Evolutionary conservation across 1,140 invertebrate genomes (phyloP).

Genomic region (Drosophila pectinifera): DNA sequence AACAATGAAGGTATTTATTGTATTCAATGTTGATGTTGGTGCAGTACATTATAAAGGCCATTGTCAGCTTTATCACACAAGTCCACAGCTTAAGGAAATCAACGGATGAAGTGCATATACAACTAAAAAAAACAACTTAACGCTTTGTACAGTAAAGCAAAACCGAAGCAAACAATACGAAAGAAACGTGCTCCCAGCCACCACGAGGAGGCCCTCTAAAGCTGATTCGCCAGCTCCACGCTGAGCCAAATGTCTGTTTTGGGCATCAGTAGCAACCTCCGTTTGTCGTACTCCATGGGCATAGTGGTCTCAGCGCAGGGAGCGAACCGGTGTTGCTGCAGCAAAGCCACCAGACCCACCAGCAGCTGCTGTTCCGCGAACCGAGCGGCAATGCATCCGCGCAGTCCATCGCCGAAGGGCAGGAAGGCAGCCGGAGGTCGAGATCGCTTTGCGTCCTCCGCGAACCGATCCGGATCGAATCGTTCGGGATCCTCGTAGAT

Average conservation of each 20-base stretch:
- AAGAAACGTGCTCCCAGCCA: background rate
- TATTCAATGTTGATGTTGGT: constrained; percentile 51
- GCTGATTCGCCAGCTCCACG: constrained; percentile 53
- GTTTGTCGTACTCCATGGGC: constrained; percentile 85
- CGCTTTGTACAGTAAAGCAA: constrained; percentile 50
- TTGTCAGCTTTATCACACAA: constrained; percentile 73
- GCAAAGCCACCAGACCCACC: constrained; percentile 85
- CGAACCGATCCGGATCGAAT: constrained; percentile 90
- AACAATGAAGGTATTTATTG: constrained; percentile 63
- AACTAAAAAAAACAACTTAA: constrained; percentile 43
- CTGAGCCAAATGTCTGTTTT: constrained; percentile 59
- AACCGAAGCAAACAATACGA: constrained; percentile 29
- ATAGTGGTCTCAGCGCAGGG: constrained; percentile 70
- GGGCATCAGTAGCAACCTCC: constrained; percentile 83
- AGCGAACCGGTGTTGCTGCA: constrained; percentile 80
- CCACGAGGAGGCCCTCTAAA: constrained; percentile 6
- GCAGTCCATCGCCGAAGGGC: constrained; percentile 87
- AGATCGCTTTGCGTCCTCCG: constrained; percentile 85
- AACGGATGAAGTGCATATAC: constrained; percentile 36
- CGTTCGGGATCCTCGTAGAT: constrained; percentile 88
- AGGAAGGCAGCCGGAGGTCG: constrained; percentile 86
- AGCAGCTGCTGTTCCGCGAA: constrained; percentile 88
- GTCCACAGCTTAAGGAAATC: constrained; percentile 50
- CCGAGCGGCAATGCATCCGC: constrained; percentile 86
- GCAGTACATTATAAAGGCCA: constrained; percentile 40